phyloP scores from a whole-genome alignment of 1,140 invertebrate species.

The Megalopta genalis region DNA sequence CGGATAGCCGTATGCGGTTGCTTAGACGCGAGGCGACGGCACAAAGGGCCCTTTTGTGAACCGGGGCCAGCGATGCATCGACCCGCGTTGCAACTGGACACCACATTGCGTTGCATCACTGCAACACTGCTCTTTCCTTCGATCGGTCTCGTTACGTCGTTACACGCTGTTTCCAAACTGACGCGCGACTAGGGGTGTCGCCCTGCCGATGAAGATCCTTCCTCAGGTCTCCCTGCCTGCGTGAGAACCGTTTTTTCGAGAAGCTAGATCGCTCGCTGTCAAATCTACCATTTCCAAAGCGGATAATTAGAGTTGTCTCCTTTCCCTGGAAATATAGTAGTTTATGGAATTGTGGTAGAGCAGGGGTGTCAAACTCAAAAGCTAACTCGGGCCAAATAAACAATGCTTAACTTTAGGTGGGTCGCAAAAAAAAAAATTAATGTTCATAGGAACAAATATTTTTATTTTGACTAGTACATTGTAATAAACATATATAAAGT shows the following conservation, averaged over 20 bases:
- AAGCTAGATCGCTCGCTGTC: background rate
- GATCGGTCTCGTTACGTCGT: background rate
- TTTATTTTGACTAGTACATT: too few species aligned
- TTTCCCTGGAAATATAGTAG: too few species aligned
- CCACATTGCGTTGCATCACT: conserved; percentile 28
- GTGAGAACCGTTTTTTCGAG: background rate
- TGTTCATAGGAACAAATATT: too few species aligned
- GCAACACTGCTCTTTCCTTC: background rate
- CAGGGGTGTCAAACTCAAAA: too few species aligned
- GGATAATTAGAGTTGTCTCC: too few species aligned
- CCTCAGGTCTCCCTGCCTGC: too few species aligned
- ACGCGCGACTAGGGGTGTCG: background rate
- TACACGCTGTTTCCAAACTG: conserved; percentile 1
- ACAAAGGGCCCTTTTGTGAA: conserved; percentile 76
- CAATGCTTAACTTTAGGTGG: too few species aligned
- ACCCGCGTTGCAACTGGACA: conserved; percentile 48
- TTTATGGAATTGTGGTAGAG: too few species aligned
- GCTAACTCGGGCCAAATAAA: too few species aligned
- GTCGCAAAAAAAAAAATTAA: too few species aligned
- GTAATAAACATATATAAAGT: too few species aligned
- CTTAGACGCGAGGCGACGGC: conserved; percentile 62
- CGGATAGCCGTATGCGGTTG: conserved; percentile 51
- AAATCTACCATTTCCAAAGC: too few species aligned
- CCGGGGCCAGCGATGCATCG: conserved; percentile 45
- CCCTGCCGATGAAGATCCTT: background rate